Base-by-base conservation (phyloP, 2,797 vertebrate species). In the Urocyon cinereoargenteus region DNA sequence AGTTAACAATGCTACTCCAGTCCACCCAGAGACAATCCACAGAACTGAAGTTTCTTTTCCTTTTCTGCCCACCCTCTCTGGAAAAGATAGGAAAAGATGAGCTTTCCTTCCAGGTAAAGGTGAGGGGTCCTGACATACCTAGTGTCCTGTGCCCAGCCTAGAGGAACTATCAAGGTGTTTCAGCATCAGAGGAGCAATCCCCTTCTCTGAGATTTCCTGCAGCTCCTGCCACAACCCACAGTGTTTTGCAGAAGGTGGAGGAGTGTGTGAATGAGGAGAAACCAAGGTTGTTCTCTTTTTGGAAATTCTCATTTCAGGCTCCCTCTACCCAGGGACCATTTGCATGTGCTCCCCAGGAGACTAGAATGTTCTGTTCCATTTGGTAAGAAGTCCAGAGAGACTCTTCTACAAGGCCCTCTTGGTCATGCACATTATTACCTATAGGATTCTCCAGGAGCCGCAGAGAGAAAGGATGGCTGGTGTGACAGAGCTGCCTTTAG, bases 241-340 rank as follows among this genome's bases (percentile, higher is more conserved):
- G 49, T 14, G 19, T 11, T 68, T 22, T 14, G 24, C 85, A 79
- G 91, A 72, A 51, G 59, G 66, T 3, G 22, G 26, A 31, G 1
- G 22, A 75, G 1, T 9, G 21, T n/a, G 31, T 15, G 62, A 87
- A 28, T 5, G 0, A 12, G n/a, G 45, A 59, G 19, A 77, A 55
- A 78, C 10, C 86, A 62, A 40, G n/a, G 73, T 3, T 24, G 3
- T 62, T 85, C n/a, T 14, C 75, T 62, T 82, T 93, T 3, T 16
- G 78, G 49, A 92, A 93, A 72, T 86, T 94, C 92, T 53, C 66
- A 16, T 28, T 89, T 55, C 66, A 61, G 68, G 73, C 12, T 93
- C 64, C 40, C 28, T 90, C 51, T 40, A 82, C 34, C 55, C 78
- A 45, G 53, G 62, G 49, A 26, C 26, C 31, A 24, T 49, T 26